These are phyloP conservation scores for Apostichopus leukothele DNA, from an alignment of 53 echinoderm and acorn worm species.

Conservation along the genomic window DNA sequence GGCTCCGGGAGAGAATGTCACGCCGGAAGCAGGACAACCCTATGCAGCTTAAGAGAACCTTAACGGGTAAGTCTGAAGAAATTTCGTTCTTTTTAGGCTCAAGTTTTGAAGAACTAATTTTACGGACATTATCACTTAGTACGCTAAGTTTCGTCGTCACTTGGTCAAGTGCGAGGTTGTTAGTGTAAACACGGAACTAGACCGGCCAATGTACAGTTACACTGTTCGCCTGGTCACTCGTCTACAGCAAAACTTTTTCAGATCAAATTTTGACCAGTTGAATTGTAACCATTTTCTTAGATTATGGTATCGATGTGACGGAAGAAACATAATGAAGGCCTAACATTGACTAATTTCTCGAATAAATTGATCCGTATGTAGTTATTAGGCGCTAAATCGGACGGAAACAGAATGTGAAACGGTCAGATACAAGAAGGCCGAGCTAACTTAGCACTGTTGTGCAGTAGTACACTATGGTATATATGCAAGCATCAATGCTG, in stretches of 20 bases:
- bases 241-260: constrained; percentile 34
- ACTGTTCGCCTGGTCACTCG: constrained; percentile 42
- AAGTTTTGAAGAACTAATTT: constrained; percentile 21
- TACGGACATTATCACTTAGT: constrained; percentile 5
- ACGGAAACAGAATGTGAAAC: constrained; percentile 42
- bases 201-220: constrained; percentile 45
- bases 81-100: constrained; percentile 16
- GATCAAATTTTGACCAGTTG: neutral
- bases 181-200: constrained; percentile 52
- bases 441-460: neutral
- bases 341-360: neutral
- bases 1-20: constrained; percentile 99
- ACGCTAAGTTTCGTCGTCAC: constrained; percentile 1
- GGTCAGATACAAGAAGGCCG: constrained; percentile 44
- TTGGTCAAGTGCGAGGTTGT: constrained; percentile 50
- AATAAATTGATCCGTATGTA: neutral
- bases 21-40: constrained; percentile 99
- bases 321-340: neutral
- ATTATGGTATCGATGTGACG: neutral
- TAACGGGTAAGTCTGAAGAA: constrained; percentile 82
- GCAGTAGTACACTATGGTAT: too few relatives aligned
- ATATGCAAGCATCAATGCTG: too few relatives aligned
- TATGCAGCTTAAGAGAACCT: constrained; percentile 90
- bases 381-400: constrained; percentile 30
- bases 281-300: neutral